Conservation (phyloP, 2,113 vertebrate genomes). For the Ochotona curzoniae region DNA sequence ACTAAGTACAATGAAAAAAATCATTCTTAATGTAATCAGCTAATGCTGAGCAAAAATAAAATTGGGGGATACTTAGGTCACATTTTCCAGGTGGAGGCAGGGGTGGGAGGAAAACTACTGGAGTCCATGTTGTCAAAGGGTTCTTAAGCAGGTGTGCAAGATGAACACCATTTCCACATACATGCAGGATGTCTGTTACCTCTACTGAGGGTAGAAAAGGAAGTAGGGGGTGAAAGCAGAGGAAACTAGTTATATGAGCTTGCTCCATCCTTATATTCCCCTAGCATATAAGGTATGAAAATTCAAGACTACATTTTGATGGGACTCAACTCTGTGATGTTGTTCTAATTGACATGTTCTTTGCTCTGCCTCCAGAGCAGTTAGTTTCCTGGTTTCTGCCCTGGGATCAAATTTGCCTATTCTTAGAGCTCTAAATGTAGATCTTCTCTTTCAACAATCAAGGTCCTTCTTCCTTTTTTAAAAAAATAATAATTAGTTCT, state of each 20-base stretch:
- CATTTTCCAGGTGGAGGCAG: background rate
- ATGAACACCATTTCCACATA: slow-evolving; percentile 61
- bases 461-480: background rate
- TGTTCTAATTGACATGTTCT: background rate
- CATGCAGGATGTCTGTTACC: background rate
- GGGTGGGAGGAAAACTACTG: background rate
- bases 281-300: background rate
- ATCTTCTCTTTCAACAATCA: background rate
- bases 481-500: background rate
- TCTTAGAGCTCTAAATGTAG: slow-evolving; percentile 1
- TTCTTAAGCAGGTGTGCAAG: slow-evolving; percentile 55
- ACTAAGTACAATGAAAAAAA: background rate
- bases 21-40: background rate
- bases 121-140: background rate
- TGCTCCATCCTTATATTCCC: background rate
- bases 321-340: background rate
- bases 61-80: background rate
- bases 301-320: background rate
- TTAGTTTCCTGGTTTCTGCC: background rate
- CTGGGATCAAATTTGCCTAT: background rate
- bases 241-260: background rate
- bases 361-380: background rate
- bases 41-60: background rate
- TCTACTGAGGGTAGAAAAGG: slow-evolving; percentile 28
- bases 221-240: slow-evolving; percentile 8